Base-by-base conservation (phyloP, 1,140 invertebrate species). In the Leptonema lineaticorne region DNA sequence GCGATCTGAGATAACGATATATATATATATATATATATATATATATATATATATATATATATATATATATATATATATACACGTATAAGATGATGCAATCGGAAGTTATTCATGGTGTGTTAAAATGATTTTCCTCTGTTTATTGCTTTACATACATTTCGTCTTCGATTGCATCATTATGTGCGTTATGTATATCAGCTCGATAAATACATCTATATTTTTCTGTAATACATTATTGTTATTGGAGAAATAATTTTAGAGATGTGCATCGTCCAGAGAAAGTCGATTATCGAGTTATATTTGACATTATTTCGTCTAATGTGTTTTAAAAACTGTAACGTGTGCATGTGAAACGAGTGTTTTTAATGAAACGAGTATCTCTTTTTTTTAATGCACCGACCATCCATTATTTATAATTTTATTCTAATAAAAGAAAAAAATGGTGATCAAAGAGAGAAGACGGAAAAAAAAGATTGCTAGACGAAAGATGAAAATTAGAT, bases 341-440 rank as follows among this genome's bases (percentile, higher is more conserved):
- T 53, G 50, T 26, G 46, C 16, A 20, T 48, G 46, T 22, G 46
- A 22, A 16, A 26, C 1, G 24, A 11, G 9, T 53, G 20, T 53
- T 53, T 45, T 53, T 7, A 53, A 53, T 53, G 27, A 22, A 26
- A 22, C 27, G 8, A 53, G 27, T 53, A 26, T 26, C 27, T 26
- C 24, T 53, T 24, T 48, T 9, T 53, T 26, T 14, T 14, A 53
- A 53, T 53, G 50, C 50, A 53, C 50, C 27, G 50, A 53, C 50
- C 50, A 53, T 53, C 50, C 50, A 26, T 24, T 53, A 53, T 26
- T 53, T 53, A 53, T 53, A 53, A 53, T 53, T 53, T 53, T 53
- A 11, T 45, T 16, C 11, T 45, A 45, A n/a, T 45, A 9, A 45
- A 45, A 45, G 37, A n/a, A n/a, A n/a, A n/a, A n/a, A n/a, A n/a